Conservation (phyloP, 2,888 invertebrate species). For the Folsomia candida region DNA sequence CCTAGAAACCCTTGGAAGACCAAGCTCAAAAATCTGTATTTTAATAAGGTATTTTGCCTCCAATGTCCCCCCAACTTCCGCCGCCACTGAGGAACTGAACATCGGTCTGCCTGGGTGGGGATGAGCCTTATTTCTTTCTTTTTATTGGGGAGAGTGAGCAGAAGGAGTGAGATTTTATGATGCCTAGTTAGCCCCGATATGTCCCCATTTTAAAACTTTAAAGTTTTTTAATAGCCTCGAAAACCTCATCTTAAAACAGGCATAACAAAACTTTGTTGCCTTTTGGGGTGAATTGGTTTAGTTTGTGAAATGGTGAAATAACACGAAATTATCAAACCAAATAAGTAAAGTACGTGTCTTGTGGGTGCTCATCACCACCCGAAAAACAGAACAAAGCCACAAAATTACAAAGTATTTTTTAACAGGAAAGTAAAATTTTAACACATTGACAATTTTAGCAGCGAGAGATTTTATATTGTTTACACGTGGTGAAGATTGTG, state of each 20-base stretch:
- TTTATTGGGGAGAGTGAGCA: slow-evolving; percentile 11
- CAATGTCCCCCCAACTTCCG: too few relatives aligned
- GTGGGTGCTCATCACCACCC: too few relatives aligned
- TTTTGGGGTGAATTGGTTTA: not conserved
- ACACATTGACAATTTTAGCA: too few relatives aligned
- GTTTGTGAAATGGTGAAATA: not conserved
- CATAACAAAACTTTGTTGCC: slow-evolving; percentile 7
- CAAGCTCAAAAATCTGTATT: too few relatives aligned
- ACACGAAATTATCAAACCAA: too few relatives aligned
- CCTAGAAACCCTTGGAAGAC: too few relatives aligned
- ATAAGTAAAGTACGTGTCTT: not conserved
- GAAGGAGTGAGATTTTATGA: slow-evolving; percentile 28
- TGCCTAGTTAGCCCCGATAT: slow-evolving; percentile 28
- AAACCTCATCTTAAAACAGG: slow-evolving; percentile 12
- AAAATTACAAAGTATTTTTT: not conserved
- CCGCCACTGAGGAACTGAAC: too few relatives aligned
- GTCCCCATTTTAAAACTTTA: slow-evolving; percentile 16
- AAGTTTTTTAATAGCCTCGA: slow-evolving; percentile 19
- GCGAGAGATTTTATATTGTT: not conserved
- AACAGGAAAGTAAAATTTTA: too few relatives aligned
- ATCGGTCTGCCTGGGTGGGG: too few relatives aligned
- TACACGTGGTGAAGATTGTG: not conserved
- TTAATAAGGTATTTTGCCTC: too few relatives aligned
- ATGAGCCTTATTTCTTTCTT: too few relatives aligned
- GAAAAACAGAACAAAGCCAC: too few relatives aligned